phyloP scores from a whole-genome alignment of 2,113 vertebrate species.

The Ceratotherium simum region DNA sequence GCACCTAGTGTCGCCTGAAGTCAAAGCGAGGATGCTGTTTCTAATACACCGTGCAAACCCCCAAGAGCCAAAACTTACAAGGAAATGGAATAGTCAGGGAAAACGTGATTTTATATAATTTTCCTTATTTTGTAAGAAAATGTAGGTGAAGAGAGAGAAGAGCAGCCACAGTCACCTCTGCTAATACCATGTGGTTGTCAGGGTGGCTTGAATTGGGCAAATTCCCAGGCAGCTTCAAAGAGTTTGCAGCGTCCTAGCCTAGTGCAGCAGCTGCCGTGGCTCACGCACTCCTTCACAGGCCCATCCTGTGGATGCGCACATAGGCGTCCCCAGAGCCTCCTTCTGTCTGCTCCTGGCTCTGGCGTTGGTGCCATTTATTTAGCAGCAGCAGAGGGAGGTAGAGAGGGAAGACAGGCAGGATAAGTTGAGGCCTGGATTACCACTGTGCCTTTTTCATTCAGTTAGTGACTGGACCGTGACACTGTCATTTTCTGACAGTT shows the following conservation, averaged over 20 bases:
- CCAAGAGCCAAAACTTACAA: neutral
- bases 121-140: neutral
- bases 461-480: neutral
- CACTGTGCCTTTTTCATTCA: neutral
- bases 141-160: neutral
- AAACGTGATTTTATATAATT: neutral
- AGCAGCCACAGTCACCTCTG: accelerated
- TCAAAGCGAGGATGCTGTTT: neutral
- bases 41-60: neutral
- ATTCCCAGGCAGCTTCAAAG: neutral
- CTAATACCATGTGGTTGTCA: accelerated
- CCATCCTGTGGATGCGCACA: too few relatives aligned
- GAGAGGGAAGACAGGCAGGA: neutral
- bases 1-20: accelerated
- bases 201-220: neutral
- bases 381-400: neutral
- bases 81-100: neutral
- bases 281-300: neutral
- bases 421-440: neutral
- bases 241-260: accelerated
- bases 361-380: neutral
- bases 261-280: neutral
- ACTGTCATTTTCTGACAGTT: conserved; percentile 48
- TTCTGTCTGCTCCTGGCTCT: neutral
- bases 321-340: accelerated